These are phyloP conservation scores for Cataglyphis albicans DNA, from an alignment of 2,888 invertebrate species.

Conservation along the genomic window DNA sequence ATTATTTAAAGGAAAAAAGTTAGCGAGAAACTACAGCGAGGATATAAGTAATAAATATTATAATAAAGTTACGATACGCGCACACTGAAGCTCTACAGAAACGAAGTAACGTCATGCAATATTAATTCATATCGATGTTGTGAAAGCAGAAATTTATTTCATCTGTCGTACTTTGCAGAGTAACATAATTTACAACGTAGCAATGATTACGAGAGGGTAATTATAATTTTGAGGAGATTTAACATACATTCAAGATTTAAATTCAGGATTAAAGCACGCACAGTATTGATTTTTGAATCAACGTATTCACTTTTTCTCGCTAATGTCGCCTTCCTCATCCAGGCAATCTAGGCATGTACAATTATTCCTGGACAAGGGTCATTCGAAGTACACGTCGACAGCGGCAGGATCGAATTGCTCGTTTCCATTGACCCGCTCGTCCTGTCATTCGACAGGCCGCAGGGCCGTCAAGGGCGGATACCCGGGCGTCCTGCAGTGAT, in stretches of 20 bases:
- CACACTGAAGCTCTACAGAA: background rate
- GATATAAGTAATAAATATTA: constrained; percentile 34
- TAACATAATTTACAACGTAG: background rate
- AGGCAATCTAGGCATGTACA: constrained; percentile 51
- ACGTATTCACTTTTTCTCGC: constrained; percentile 34
- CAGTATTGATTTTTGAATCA: constrained; percentile 11
- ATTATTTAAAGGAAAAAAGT: constrained; percentile 22
- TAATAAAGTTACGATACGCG: background rate
- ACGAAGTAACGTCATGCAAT: background rate
- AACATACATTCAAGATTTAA: background rate
- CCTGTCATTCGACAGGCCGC: constrained; percentile 58
- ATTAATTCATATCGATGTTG: background rate
- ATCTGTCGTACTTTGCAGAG: background rate
- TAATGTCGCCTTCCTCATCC: constrained; percentile 40
- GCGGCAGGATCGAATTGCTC: constrained; percentile 52
- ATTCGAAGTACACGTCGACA: constrained; percentile 51
- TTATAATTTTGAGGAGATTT: constrained; percentile 20
- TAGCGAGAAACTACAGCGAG: background rate
- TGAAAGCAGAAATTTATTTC: background rate
- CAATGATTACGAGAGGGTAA: constrained; percentile 6
- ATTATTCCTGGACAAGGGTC: constrained; percentile 49
- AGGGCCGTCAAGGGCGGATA: constrained; percentile 54
- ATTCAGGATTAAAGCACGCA: background rate
- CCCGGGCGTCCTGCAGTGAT: constrained; percentile 43
- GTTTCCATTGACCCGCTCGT: constrained; percentile 48